Evolutionary conservation across 2,113 vertebrate genomes (phyloP).

Genomic region (Gavia stellata): DNA sequence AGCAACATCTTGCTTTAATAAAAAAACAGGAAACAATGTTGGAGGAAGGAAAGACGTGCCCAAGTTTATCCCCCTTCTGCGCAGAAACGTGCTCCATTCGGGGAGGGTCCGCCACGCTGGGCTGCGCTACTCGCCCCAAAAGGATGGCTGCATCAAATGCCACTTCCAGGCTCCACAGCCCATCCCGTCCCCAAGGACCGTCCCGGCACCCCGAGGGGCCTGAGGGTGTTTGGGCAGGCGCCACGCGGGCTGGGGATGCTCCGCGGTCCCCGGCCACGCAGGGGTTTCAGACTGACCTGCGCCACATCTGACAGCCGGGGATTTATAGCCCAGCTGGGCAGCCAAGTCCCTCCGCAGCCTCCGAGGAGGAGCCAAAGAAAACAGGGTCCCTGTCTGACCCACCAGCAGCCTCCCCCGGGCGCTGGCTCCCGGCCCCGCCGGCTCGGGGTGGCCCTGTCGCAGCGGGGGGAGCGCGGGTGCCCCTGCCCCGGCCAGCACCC

Average conservation of each 20-base stretch:
- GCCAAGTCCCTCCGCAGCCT: not conserved
- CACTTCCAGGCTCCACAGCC: not conserved
- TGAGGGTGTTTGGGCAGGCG: rapidly evolving
- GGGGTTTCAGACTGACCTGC: not conserved
- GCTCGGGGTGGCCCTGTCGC: rapidly evolving
- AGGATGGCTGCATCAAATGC: not conserved
- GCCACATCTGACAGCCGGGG: rapidly evolving
- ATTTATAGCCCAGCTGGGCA: not conserved
- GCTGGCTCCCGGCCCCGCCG: rapidly evolving
- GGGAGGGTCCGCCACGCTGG: rapidly evolving
- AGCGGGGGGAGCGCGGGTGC: rapidly evolving
- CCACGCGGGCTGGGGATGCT: not conserved
- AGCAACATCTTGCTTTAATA: conserved; percentile 43
- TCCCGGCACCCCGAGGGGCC: not conserved
- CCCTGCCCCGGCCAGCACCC: rapidly evolving
- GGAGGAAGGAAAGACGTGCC: not conserved
- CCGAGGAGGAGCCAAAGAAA: not conserved
- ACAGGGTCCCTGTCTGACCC: not conserved
- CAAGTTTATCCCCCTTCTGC: not conserved
- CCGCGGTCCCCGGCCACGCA: rapidly evolving
- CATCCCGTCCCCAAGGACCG: rapidly evolving
- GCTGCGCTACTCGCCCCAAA: rapidly evolving
- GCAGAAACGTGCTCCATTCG: rapidly evolving
- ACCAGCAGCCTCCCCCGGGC: not conserved
- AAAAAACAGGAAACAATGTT: not conserved